Evolutionary conservation across 2,113 vertebrate genomes (phyloP).

Genomic region (Ailuropoda melanoleuca): DNA sequence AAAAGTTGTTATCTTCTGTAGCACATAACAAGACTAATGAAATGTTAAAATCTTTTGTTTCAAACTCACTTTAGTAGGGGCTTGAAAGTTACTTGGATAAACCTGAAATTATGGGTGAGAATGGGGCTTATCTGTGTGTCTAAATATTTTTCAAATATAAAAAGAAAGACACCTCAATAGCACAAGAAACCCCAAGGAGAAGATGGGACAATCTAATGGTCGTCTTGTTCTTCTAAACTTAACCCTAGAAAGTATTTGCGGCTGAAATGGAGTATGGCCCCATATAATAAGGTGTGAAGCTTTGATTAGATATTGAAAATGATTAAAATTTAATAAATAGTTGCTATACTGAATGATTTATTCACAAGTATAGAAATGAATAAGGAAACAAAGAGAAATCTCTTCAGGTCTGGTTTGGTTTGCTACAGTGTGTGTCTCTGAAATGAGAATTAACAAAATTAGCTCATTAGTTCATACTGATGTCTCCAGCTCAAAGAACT

Average conservation of each 20-base stretch:
- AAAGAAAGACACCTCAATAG: not conserved
- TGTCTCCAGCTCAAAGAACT: not conserved
- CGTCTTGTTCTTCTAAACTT: not conserved
- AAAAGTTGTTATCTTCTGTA: conserved; percentile 4
- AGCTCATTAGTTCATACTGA: not conserved
- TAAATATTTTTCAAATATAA: conserved; percentile 12
- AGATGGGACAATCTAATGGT: not conserved
- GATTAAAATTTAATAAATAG: conserved; percentile 16
- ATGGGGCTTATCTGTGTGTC: not conserved
- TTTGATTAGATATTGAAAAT: not conserved
- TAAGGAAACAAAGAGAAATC: not conserved
- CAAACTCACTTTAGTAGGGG: not conserved
- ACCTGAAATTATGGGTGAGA: conserved; percentile 9
- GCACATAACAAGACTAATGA: not conserved
- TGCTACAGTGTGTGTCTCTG: not conserved
- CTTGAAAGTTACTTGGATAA: conserved; percentile 29
- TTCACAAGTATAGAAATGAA: not conserved
- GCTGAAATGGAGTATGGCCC: not conserved
- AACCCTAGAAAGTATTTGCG: not conserved
- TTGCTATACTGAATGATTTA: not conserved
- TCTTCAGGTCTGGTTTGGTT: not conserved
- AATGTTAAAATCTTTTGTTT: conserved; percentile 26
- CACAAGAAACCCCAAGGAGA: not conserved
- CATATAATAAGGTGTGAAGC: not conserved
- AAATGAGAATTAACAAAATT: conserved; percentile 3